Base-by-base conservation (phyloP, 2,888 invertebrate genomes). In the Alitta virens region DNA sequence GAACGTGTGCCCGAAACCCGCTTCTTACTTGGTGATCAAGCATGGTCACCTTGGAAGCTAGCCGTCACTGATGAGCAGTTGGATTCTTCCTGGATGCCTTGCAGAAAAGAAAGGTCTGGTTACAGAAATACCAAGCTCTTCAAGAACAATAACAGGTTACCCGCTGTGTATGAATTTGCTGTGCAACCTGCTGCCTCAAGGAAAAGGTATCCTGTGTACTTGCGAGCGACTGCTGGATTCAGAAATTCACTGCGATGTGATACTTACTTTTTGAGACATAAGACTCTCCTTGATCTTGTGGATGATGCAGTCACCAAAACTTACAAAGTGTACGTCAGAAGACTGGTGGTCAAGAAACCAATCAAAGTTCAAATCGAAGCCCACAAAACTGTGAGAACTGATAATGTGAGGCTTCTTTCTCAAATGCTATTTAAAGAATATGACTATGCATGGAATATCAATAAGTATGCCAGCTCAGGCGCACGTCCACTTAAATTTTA, bases 371-470 rank as follows among this genome's bases (percentile, higher is more conserved):
- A 40, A 40, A 12, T 40, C 12, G 18, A 46, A 21, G 7, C n/a
- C 7, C 3, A 46, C 3, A 18, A n/a, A 7, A 21, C n/a, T n/a
- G 18, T 21, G 21, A 46, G 9, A 46, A 7, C n/a, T 7, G n/a
- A 5, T n/a, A n/a, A 46, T 5, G 46, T 46, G 46, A 7, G 46
- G 7, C 5, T n/a, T 3, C n/a, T 46, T 3, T 46, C 18, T 46
- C 5, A 33, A 33, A 33, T 33, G 33, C 12, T 33, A 33, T 33
- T 46, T 7, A 46, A 5, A 3, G n/a, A 5, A n/a, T 46, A 46
- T 46, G 46, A 46, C 46, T 46, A 46, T 46, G 46, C 46, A 7
- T 46, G 46, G 46, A 46, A 46, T 16, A n/a, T n/a, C n/a, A 46
- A 46, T n/a, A 33, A 12, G 12, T 33, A 33, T 33, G 33, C 33